Percentiles rank a stretch among this genome's conserved stretches.
phyloP scores from a whole-genome alignment of 1,140 invertebrate genomes.

The Lepidurus couesii region DNA sequence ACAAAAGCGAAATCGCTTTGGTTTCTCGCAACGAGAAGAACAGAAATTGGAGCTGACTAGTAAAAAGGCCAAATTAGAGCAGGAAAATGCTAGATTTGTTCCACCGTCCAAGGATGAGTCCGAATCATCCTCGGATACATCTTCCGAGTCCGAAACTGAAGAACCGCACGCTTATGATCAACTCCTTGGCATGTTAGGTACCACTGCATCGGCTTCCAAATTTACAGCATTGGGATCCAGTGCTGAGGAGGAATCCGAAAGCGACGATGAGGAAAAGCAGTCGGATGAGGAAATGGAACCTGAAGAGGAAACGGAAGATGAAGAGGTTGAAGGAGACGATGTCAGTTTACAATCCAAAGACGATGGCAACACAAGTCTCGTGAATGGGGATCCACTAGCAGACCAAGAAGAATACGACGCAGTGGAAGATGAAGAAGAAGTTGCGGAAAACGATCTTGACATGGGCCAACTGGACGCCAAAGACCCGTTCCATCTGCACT shows the following conservation, averaged over 20 bases:
- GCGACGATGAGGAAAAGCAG: slow-evolving; percentile 35
- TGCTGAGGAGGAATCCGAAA: slow-evolving; percentile 36
- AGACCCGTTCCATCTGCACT: slow-evolving; percentile 29
- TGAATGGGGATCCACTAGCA: slow-evolving; percentile 33
- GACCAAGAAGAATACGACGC: slow-evolving; percentile 41
- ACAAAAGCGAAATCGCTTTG: background rate
- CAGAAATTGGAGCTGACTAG: background rate
- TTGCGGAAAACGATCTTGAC: slow-evolving; percentile 34
- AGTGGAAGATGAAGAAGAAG: slow-evolving; percentile 35
- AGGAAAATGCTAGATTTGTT: slow-evolving; percentile 17
- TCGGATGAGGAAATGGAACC: slow-evolving; percentile 34
- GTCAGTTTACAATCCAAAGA: slow-evolving; percentile 32
- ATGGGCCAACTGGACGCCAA: slow-evolving; percentile 28
- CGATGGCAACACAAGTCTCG: slow-evolving; percentile 27
- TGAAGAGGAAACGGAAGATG: slow-evolving; percentile 35
- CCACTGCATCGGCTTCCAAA: slow-evolving; percentile 29
- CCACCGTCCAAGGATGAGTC: slow-evolving; percentile 6
- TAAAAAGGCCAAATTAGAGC: background rate
- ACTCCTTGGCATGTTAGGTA: slow-evolving; percentile 33
- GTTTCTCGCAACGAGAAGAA: slow-evolving; percentile 14
- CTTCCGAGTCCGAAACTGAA: slow-evolving; percentile 33
- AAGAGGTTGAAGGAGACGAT: slow-evolving; percentile 33
- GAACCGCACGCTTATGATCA: slow-evolving; percentile 31
- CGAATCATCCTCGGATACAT: background rate
- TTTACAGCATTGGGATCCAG: slow-evolving; percentile 26